Evolutionary conservation across 2,797 vertebrate genomes (phyloP), one percentile per base, ranked within the genome.

Genomic region (Crotalus adamanteus): DNA sequence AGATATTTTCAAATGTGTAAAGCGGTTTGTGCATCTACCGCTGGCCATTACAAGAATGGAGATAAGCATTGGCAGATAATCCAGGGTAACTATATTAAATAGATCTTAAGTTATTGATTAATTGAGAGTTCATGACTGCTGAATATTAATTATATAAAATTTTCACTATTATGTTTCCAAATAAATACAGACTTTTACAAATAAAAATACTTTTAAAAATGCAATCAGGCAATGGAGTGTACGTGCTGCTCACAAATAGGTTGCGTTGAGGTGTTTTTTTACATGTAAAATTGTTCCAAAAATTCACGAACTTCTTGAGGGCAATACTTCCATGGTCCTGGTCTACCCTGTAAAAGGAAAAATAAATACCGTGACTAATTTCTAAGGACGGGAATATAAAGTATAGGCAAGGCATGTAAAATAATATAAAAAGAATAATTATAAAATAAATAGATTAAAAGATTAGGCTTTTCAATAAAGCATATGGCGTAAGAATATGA

Each of bases 301-400:
- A 98, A 95, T 16, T 95, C 93, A 0, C 97, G 98, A 94, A 99
- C 98, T 96, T 98, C 99, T 90, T 96, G 95, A 31, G 98, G 99
- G 51, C 95, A 92, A 92, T 99, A 99, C 94, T 98, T 98, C 98
- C 97, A 98, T 93, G 99, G 99, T 51, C 99, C 99, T 90, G 95
- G 90, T 89, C 93, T 95, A 42, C 99, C 99, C 99, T 99, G 95
- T 93, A 95, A 96, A 97, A 93, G 94, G 92, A 96, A 95, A 94
- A 61, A 90, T 94, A 92, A 0, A 89, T 55, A 51, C 3, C 5
- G 2, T 65, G 8, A 92, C n/a, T 14, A 53, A 53, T 91, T 93
- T 60, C 14, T 47, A 11, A 22, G 2, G 4, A 42, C 9, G 6
- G 4, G 22, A 6, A 37, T 89, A 47, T 14, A 89, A n/a, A 9